A percentile compares a stretch with the other conserved stretches of the same genome.
Evolutionary conservation across 2,113 vertebrate genomes (phyloP).

Genomic region (Siniperca knerii): DNA sequence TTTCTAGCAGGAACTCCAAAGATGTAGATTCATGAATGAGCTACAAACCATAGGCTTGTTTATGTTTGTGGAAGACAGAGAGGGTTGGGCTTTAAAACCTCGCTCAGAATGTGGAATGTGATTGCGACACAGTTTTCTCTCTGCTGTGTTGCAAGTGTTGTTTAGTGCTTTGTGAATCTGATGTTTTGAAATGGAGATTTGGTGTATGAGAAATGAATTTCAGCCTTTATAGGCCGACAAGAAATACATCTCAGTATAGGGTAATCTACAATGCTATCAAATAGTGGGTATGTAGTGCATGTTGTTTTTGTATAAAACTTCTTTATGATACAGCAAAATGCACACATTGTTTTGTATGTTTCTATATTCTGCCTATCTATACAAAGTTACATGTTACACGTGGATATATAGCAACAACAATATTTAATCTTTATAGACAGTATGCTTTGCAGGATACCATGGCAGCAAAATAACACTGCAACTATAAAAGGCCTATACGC

Average conservation of each 20-base stretch:
- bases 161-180: conserved; percentile 38
- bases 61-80: conserved; percentile 50
- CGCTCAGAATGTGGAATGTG: conserved; percentile 37
- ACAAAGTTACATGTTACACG: background rate
- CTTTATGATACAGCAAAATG: background rate
- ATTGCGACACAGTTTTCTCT: conserved; percentile 61
- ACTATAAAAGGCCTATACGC: background rate
- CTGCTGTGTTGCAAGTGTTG: conserved; percentile 29
- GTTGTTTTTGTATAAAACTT: background rate
- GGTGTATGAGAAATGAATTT: background rate
- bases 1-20: conserved; percentile 58
- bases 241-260: background rate
- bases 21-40: conserved; percentile 75
- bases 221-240: background rate
- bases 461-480: conserved; percentile 1
- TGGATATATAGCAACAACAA: background rate
- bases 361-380: background rate
- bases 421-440: background rate
- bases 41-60: conserved; percentile 55
- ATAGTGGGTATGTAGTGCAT: background rate
- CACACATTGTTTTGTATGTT: background rate
- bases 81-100: conserved; percentile 50
- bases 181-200: conserved; percentile 11
- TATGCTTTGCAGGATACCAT: background rate
- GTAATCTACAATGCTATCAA: background rate